These are phyloP conservation scores for Merluccius polli DNA, from an alignment of 2,797 vertebrate species.

Conservation along the genomic window DNA sequence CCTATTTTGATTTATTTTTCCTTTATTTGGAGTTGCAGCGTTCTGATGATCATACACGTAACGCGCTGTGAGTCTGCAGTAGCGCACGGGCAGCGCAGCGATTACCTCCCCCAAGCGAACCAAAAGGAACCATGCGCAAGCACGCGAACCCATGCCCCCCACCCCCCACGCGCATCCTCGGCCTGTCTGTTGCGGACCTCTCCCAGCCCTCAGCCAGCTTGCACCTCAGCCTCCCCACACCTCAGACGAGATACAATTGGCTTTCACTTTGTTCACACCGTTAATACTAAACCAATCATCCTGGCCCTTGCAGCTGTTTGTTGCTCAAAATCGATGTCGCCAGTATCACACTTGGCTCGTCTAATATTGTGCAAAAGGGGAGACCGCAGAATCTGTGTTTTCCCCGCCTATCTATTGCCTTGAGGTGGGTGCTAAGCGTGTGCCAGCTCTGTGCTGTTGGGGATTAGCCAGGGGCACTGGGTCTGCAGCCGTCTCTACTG, in stretches of 20 bases:
- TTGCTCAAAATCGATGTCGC: background rate
- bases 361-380: background rate
- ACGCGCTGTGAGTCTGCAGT: constrained; percentile 99
- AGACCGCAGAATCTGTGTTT: background rate
- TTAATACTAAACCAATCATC: background rate
- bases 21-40: constrained; percentile 98
- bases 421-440: constrained; percentile 58
- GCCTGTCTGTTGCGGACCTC: constrained; percentile 83
- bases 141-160: constrained; percentile 47
- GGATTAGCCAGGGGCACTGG: constrained; percentile 71
- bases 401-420: constrained; percentile 11
- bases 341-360: background rate
- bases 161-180: constrained; percentile 52
- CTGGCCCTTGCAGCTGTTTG: background rate
- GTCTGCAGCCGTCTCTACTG: constrained; percentile 81
- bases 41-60: constrained; percentile 90
- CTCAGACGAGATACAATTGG: constrained; percentile 42
- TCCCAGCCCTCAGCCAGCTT: constrained; percentile 65
- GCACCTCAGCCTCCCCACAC: constrained; percentile 52
- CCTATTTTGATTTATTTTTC: constrained; percentile 88
- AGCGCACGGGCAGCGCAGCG: constrained; percentile 99
- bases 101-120: constrained; percentile 64
- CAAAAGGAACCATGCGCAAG: constrained; percentile 66
- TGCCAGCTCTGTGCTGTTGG: constrained; percentile 83
- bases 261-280: background rate